Conservation (phyloP, 2,113 vertebrate species). For the Anas platyrhynchos region DNA sequence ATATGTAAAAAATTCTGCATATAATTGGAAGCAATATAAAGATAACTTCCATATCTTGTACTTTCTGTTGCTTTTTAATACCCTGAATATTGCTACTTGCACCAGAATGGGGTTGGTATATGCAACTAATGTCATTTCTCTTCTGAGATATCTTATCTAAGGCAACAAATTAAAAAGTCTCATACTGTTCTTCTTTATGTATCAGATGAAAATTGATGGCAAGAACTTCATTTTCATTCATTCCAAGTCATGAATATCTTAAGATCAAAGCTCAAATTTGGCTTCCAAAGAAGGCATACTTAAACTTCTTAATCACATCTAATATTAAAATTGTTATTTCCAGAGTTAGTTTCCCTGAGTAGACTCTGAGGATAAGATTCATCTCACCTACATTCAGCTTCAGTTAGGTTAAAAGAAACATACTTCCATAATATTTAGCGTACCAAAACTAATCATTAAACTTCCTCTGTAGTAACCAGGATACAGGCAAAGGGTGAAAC, state of each 20-base stretch:
- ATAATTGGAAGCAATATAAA: neutral
- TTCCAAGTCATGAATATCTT: neutral
- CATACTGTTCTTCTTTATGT: neutral
- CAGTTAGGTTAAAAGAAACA: neutral
- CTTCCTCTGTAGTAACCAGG: neutral
- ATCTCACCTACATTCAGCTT: neutral
- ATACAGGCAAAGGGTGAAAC: neutral
- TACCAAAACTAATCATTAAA: neutral
- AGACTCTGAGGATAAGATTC: neutral
- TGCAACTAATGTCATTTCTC: neutral
- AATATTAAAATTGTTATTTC: neutral
- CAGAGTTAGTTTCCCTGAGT: neutral
- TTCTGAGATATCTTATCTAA: neutral
- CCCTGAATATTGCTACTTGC: neutral
- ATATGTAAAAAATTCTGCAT: neutral
- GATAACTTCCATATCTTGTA: neutral
- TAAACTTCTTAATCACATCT: constrained; percentile 21
- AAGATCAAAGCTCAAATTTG: constrained; percentile 49
- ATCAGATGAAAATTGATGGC: constrained; percentile 14
- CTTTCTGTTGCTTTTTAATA: neutral
- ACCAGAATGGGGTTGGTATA: neutral
- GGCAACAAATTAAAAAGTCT: neutral
- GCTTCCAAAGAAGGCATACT: constrained; percentile 12
- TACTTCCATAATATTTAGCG: neutral
- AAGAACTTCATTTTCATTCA: constrained; percentile 42